Evolutionary conservation across 2,113 vertebrate genomes (phyloP), one percentile per base, ranked within the genome.

Genomic region (Corythornis vintsioides): DNA sequence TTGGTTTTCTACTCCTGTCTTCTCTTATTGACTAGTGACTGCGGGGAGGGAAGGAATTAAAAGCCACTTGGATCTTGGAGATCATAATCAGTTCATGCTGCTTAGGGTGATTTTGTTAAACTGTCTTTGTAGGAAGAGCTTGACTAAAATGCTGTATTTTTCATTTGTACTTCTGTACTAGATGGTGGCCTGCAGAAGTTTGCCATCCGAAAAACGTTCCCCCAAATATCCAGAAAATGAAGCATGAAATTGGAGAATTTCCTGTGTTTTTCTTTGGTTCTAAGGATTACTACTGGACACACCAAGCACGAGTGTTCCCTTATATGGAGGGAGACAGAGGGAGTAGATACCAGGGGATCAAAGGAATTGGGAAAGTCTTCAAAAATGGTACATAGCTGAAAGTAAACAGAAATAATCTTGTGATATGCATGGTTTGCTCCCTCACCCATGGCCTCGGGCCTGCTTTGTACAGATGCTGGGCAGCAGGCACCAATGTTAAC

Each of bases 141-240:
- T 77, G n/a, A 88, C 95, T 97, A 87, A 97, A 94, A 77, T 91
- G 56, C 90, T 94, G 72, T 93, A 59, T 59, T 71, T 94, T 94
- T 95, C 92, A 92, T 97, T 97, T 96, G 93, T 97, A 87, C 94
- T 97, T 97, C 88, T 96, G 86, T 96, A 87, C 48, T 96, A 99
- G 99, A 95, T 99, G 99, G 99, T 99, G 99, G 99, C 99, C 99
- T 22, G 99, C 99, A 90, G 99, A 99, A 97, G 99, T 99, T 95
- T 98, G 98, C 92, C 99, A 99, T 96, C 99, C 99, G 13, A 98
- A 99, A 95, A 99, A 98, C 92, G 98, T 99, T 79, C 99, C 99
- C 90, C 98, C 98, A 95, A 99, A 99, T 97, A 99, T 99, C 97
- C 99, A 99, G 98, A 99, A 99, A 97, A 98, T 99, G 97, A 98